These are phyloP conservation scores for Cephus pulcher DNA, from an alignment of 2,888 invertebrate genomes.

Conservation along the genomic window DNA sequence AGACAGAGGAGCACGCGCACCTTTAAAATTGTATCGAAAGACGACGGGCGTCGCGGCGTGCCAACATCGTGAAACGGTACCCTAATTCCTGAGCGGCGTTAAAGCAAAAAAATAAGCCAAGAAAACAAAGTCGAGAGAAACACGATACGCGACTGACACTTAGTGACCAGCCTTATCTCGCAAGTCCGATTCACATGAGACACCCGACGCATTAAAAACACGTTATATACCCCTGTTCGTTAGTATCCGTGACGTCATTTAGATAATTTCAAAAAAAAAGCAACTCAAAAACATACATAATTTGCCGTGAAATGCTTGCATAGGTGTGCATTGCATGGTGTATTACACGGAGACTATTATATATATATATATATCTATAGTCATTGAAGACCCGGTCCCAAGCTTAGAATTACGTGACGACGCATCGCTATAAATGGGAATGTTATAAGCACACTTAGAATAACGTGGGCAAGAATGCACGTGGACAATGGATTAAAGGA, in stretches of 20 bases:
- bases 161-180: background rate
- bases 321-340: background rate
- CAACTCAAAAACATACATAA: background rate
- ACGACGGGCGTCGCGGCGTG: background rate
- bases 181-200: background rate
- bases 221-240: background rate
- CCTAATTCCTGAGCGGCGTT: background rate
- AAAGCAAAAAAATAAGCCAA: background rate
- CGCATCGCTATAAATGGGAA: conserved; percentile 9
- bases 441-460: background rate
- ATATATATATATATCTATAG: background rate
- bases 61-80: background rate
- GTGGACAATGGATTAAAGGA: background rate
- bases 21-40: background rate
- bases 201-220: background rate
- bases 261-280: background rate
- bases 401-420: background rate
- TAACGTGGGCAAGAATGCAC: background rate
- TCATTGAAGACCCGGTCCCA: background rate
- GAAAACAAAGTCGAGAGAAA: background rate
- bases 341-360: background rate
- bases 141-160: background rate
- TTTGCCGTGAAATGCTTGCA: background rate
- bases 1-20: background rate
- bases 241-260: background rate